Base-by-base conservation (phyloP, 2,113 vertebrate species). In the Microcebus ravelobensis region DNA sequence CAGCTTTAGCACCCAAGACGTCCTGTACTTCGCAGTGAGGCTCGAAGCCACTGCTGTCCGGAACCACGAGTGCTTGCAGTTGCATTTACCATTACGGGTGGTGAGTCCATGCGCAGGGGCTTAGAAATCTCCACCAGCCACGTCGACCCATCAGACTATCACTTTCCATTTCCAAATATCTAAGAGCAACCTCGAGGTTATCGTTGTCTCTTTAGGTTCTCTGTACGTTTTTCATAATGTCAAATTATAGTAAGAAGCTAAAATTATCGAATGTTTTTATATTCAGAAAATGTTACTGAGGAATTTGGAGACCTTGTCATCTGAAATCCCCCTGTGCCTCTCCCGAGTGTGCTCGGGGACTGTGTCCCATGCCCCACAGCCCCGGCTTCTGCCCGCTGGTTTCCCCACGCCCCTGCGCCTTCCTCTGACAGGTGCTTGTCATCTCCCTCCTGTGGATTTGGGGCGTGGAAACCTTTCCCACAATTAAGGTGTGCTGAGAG, bases 401-500 rank as follows among this genome's bases (percentile, higher is more conserved):
- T 5, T 48, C 42, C 48, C 39, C 8, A 2, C 10, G 1, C 48
- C 21, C 23, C 42, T 31, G 42, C 31, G 73, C 42, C 73, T 65
- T 70, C 96, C 52, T 96, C 68, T 86, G 57, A 50, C 25, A 21
- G 0, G 9, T 34, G 55, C 34, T 27, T 84, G 27, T 70, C 59
- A 7, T 45, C 61, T 17, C 4, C 87, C 89, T 85, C 86, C 0
- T 0, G 27, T 50, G 71, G 88, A 45, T 91, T 97, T 96, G 25
- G 77, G 85, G 88, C 50, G 74, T 36, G 27, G 87, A 94, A 91
- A 34, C 87, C 31, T 57, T 97, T 97, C 94, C 90, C 8, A 42
- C 90, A 93, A 18, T 90, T 94, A 94, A 70, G 90, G 65, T 87
- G 55, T 13, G 2, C 67, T 3, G 21, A 94, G 87, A 98, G 52